phyloP scores from a whole-genome alignment of 2,888 invertebrate genomes.

The Oegoconia quadripuncta region DNA sequence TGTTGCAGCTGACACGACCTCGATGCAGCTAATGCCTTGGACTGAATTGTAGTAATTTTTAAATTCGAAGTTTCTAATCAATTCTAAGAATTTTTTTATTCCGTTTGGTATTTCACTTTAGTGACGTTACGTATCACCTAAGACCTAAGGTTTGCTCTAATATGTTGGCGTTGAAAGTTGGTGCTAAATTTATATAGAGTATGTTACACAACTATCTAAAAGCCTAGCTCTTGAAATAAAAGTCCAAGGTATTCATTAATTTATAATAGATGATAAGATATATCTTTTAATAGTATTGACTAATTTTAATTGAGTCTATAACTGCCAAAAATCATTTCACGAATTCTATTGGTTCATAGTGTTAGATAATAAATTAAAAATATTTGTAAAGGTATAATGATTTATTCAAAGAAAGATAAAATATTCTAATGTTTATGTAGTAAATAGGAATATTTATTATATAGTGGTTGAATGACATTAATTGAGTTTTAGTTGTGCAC shows the following conservation, averaged over 20 bases:
- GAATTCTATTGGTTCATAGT: conserved; percentile 27
- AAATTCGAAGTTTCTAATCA: no score
- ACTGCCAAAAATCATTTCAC: conserved; percentile 28
- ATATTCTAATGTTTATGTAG: conserved; percentile 28
- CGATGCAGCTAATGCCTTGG: no score
- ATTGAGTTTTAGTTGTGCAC: neutral
- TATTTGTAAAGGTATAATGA: conserved; percentile 4
- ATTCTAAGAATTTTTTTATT: no score
- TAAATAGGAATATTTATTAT: conserved; percentile 11
- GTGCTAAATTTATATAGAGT: conserved; percentile 41
- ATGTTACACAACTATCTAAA: conserved; percentile 8
- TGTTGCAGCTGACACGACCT: no score
- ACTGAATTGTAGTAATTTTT: no score
- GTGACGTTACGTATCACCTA: no score
- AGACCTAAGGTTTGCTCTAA: no score
- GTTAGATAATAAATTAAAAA: conserved; percentile 14
- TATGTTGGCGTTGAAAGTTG: conserved; percentile 19
- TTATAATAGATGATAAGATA: conserved; percentile 9
- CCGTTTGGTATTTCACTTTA: no score
- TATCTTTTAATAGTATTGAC: conserved; percentile 6
- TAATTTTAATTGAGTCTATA: conserved; percentile 21
- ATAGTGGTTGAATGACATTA: neutral
- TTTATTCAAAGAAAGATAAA: conserved; percentile 26
- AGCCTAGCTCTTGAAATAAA: conserved; percentile 4
- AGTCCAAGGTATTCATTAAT: conserved; percentile 29